Evolutionary conservation across 2,888 invertebrate species (phyloP).

Genomic region (Lymantria dispar): DNA sequence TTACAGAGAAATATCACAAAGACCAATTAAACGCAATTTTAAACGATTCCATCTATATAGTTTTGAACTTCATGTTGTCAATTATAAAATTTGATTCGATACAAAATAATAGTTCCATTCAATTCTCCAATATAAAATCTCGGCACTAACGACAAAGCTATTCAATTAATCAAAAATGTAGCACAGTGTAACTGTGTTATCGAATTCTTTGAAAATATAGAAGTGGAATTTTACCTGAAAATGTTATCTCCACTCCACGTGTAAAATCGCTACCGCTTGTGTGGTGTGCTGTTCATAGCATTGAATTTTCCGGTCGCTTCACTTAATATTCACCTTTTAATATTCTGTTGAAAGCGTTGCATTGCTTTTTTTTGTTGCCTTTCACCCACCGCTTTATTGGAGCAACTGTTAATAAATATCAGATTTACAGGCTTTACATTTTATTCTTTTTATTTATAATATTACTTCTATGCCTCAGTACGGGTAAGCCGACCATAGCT

Average conservation of each 20-base stretch:
- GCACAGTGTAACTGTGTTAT: conserved; percentile 45
- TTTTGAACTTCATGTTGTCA: too few species aligned
- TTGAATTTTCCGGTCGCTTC: conserved; percentile 61
- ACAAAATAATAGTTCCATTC: conserved; percentile 45
- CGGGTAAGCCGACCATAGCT: too few species aligned
- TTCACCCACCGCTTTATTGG: too few species aligned
- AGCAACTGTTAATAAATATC: too few species aligned
- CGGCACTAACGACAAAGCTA: conserved; percentile 40
- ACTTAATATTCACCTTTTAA: conserved; percentile 40
- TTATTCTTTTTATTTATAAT: too few species aligned
- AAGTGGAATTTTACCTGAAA: conserved; percentile 16
- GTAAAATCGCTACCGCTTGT: conserved; percentile 24
- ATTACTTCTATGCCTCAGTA: too few species aligned
- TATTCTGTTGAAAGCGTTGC: conserved; percentile 30
- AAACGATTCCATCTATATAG: too few species aligned
- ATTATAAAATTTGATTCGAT: conserved; percentile 22
- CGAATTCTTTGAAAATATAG: conserved; percentile 27
- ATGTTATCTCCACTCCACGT: conserved; percentile 5
- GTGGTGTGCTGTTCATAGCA: conserved; percentile 31
- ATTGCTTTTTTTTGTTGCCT: too few species aligned
- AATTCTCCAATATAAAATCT: conserved; percentile 44
- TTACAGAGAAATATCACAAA: too few species aligned
- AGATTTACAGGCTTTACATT: too few species aligned
- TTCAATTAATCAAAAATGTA: conserved; percentile 52
- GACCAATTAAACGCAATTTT: too few species aligned